Evolutionary conservation across 1,140 invertebrate species (phyloP), one percentile per base, ranked within the genome.

Genomic region (Aradophagus sp.): DNA sequence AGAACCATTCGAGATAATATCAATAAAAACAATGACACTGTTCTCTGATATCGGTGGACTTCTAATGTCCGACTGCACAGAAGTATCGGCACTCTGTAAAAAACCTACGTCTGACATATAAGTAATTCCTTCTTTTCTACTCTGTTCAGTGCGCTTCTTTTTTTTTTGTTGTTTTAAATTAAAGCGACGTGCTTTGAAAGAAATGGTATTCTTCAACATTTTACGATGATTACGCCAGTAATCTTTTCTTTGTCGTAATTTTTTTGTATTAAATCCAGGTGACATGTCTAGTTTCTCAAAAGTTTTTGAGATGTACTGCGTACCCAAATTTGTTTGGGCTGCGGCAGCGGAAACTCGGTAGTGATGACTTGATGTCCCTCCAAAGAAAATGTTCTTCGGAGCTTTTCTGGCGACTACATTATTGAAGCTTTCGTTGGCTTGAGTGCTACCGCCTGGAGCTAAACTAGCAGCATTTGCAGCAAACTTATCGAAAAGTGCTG

Each of bases 61-160:
- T 44, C 4, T 8, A 15, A 62, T 44, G 10, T 27, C 6, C 1
- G 14, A 14, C 17, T 13, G 19, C 8, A 29, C 0, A 11, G 15
- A 2, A 38, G 20, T 23, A 14, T 19, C 10, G 15, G 3, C 11
- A 44, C 2, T 38, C 29, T 59, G 39, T 19, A 34, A 16, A 41
- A 68, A 68, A 0, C 47, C 39, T 7, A 68, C 20, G 10, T 61
- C 65, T 5, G 45, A 41, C 47, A 68, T 59, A 15, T 68, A 68
- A 1, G 53, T 35, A 16, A 68, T 10, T 0, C 38, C 39, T 19
- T 68, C 47, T 36, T 34, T 68, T 26, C 6, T 23, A 27, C 20
- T 47, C 41, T 68, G 53, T 12, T 36, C 6, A 10, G 42, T 26
- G 12, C 32, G 53, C 42, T 59, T 67, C 15, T 13, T 17, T 52